Percentiles rank a stretch among this genome's conserved stretches.
These are phyloP conservation scores for Bradysia coprophila DNA, from an alignment of 1,140 invertebrate genomes.

Conservation along the genomic window DNA sequence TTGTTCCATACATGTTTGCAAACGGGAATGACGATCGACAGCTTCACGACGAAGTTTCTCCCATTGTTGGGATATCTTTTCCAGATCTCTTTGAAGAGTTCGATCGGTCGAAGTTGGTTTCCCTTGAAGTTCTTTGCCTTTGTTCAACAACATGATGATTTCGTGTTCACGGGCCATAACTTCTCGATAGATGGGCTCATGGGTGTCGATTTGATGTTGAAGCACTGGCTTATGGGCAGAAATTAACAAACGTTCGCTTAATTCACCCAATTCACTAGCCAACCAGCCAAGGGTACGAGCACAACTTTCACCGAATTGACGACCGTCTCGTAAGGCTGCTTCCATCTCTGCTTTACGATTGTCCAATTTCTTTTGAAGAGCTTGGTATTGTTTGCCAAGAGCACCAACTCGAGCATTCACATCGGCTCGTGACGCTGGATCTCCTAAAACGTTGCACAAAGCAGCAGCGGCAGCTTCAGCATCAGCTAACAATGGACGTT, in stretches of 20 bases:
- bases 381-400: conserved; percentile 65
- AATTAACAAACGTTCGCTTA: conserved; percentile 60
- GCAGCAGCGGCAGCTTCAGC: conserved; percentile 72
- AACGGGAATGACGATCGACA: conserved; percentile 60
- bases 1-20: conserved; percentile 81
- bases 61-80: conserved; percentile 76
- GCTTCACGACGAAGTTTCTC: conserved; percentile 74
- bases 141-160: conserved; percentile 84
- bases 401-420: conserved; percentile 73
- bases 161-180: conserved; percentile 82
- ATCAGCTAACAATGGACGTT: conserved; percentile 69
- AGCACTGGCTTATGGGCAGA: conserved; percentile 71
- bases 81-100: conserved; percentile 48
- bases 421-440: conserved; percentile 74
- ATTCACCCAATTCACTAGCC: conserved; percentile 48
- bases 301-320: conserved; percentile 73
- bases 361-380: conserved; percentile 74
- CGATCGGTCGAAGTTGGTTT: conserved; percentile 35
- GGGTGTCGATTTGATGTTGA: conserved; percentile 68
- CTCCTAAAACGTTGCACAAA: conserved; percentile 73
- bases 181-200: conserved; percentile 76
- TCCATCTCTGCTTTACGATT: conserved; percentile 80
- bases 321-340: conserved; percentile 59
- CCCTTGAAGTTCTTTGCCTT: conserved; percentile 58
- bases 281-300: conserved; percentile 78